A percentile compares a stretch with the other conserved stretches of the same genome.
phyloP scores from a whole-genome alignment of 2,888 invertebrate species.

The Pammene fasciana region DNA sequence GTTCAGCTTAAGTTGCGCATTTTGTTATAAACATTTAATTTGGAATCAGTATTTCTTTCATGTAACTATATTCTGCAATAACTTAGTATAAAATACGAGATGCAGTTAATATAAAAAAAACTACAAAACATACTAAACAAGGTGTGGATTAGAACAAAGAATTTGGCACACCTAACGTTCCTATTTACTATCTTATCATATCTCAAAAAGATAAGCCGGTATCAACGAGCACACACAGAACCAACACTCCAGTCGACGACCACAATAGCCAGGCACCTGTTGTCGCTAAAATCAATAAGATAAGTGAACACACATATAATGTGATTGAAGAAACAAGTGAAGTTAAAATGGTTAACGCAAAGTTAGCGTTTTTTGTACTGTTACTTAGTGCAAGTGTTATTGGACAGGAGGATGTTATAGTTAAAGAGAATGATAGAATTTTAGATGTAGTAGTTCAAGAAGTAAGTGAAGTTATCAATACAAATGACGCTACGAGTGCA shows the following conservation, averaged over 20 bases:
- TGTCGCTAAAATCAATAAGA: constrained; percentile 59
- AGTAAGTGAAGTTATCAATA: constrained; percentile 36
- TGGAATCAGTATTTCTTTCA: neutral
- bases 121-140: constrained; percentile 33
- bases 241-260: constrained; percentile 66
- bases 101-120: neutral
- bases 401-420: constrained; percentile 63
- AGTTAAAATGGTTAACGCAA: constrained; percentile 69
- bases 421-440: constrained; percentile 59
- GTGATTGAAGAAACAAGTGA: constrained; percentile 62
- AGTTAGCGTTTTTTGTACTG: constrained; percentile 63
- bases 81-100: neutral
- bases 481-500: constrained; percentile 39
- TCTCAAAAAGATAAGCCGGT: constrained; percentile 71
- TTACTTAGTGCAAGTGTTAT: constrained; percentile 71
- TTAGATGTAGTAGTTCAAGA: constrained; percentile 46
- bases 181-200: constrained; percentile 81
- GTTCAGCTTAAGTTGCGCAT: neutral
- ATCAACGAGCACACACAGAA: constrained; percentile 74
- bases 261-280: constrained; percentile 71
- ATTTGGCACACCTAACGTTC: constrained; percentile 82
- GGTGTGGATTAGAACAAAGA: constrained; percentile 75
- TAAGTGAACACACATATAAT: constrained; percentile 62
- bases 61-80: neutral
- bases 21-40: constrained; percentile 6